Percentiles rank a stretch among this genome's conserved stretches.
These are phyloP conservation scores for Cebuella pygmaea DNA, from an alignment of 2,797 vertebrate genomes.

Conservation along the genomic window DNA sequence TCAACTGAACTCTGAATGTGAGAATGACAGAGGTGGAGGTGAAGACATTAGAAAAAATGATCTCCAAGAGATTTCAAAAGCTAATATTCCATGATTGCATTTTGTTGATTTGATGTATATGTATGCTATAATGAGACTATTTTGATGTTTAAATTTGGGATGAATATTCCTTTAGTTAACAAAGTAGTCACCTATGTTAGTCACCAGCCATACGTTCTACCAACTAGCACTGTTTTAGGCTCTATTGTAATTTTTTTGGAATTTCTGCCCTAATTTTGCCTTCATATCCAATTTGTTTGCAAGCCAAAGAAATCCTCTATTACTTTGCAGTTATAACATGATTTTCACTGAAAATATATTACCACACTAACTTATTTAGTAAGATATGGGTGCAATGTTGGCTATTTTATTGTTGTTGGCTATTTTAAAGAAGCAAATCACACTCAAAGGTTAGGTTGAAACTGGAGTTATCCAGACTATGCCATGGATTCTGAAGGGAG, in stretches of 20 bases:
- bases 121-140: neutral
- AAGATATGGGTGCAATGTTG: neutral
- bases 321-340: neutral
- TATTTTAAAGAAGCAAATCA: constrained; percentile 35
- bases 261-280: neutral
- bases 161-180: neutral
- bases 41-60: neutral
- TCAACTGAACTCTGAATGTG: neutral
- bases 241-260: neutral
- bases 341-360: constrained; percentile 43
- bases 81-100: neutral
- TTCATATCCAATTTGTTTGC: neutral
- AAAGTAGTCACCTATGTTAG: neutral
- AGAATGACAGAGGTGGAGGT: neutral
- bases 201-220: neutral
- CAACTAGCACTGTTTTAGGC: neutral
- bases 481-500: neutral
- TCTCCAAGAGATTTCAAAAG: neutral
- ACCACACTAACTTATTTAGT: neutral
- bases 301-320: neutral
- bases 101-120: neutral
- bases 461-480: neutral
- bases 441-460: neutral
- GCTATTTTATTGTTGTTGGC: neutral
- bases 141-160: constrained; percentile 23